phyloP scores from a whole-genome alignment of 1,140 invertebrate species.

The Zaprionus tsacasi region DNA sequence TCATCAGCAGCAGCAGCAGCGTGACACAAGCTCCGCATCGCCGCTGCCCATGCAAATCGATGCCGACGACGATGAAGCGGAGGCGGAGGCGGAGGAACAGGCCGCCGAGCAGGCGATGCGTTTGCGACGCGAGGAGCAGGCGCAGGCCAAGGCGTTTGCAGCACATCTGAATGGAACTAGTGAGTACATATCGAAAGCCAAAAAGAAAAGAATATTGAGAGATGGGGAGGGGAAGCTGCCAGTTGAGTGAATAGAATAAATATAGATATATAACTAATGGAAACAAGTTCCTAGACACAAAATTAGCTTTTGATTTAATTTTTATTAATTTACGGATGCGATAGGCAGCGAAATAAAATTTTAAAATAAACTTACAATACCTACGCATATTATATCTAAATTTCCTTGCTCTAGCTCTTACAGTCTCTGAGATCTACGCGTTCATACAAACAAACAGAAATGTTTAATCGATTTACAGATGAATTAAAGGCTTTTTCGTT shows the following conservation, averaged over 20 bases:
- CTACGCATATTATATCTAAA: too few relatives aligned
- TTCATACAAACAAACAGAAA: too few relatives aligned
- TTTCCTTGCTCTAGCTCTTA: too few relatives aligned
- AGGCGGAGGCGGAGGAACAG: slow-evolving; percentile 45
- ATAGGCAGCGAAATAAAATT: too few relatives aligned
- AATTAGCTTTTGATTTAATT: too few relatives aligned
- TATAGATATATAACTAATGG: too few relatives aligned
- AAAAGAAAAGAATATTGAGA: slow-evolving; percentile 1
- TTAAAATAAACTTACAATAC: too few relatives aligned
- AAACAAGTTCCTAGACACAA: too few relatives aligned
- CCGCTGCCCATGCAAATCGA: slow-evolving; percentile 82
- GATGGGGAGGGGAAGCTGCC: slow-evolving; percentile 41
- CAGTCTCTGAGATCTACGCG: too few relatives aligned
- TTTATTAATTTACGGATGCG: too few relatives aligned
- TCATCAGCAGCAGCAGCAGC: slow-evolving; percentile 9
- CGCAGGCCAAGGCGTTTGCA: slow-evolving; percentile 84
- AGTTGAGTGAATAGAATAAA: not conserved
- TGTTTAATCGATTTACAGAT: too few relatives aligned
- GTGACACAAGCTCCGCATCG: slow-evolving; percentile 50
- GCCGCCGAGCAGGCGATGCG: slow-evolving; percentile 56
- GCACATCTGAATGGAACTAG: slow-evolving; percentile 90
- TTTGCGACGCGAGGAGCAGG: slow-evolving; percentile 74
- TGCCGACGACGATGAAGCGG: slow-evolving; percentile 52
- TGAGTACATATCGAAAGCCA: slow-evolving; percentile 86
- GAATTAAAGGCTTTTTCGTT: not conserved